Evolutionary conservation across 2,113 vertebrate species (phyloP), one percentile per base, ranked within the genome.

Genomic region (Alces alces): DNA sequence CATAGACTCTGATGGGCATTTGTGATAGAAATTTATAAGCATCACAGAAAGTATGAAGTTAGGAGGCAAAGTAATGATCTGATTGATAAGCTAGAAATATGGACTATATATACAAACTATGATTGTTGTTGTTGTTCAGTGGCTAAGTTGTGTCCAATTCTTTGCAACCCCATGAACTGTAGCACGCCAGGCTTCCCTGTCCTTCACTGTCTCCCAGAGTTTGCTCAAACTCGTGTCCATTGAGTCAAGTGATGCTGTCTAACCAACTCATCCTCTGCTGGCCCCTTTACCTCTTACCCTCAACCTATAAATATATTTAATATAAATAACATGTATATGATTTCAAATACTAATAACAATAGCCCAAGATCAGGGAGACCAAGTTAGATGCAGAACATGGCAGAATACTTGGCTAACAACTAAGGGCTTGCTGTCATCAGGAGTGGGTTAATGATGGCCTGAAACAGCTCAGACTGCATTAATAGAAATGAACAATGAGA

Each of bases 391-490:
- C 9, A 87, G 58, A 21, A 80, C 21, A 5, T 28, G 30, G 28
- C 33, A 43, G 21, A 90, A 36, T 3, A 43, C 12, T 6, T n/a
- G 13, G 17, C 28, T 25, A 16, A n/a, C 21, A 43, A 7, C 15
- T 43, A 45, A 54, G 45, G 14, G 39, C 27, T 23, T 4, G 19
- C 39, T 47, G 2, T 25, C 52, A 7, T 23, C 19, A 17, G 28
- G 30, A 4, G 30, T 3, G 2, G 15, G 6, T 17, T 39, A 14
- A 39, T 1, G 28, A 5, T 8, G 33, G 14, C n/a, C 36, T 64
- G 28, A 84, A 16, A 25, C 27, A 27, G 25, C 33, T 28, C 55
- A 9, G 30, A 25, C 7, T 4, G 64, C 21, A 47, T 85, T 66
- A 28, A 11, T 12, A 61, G 52, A 70, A 57, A 27, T 9, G 19